These are phyloP conservation scores for Engraulis encrasicolus DNA, from an alignment of 2,113 vertebrate genomes.

Conservation along the genomic window DNA sequence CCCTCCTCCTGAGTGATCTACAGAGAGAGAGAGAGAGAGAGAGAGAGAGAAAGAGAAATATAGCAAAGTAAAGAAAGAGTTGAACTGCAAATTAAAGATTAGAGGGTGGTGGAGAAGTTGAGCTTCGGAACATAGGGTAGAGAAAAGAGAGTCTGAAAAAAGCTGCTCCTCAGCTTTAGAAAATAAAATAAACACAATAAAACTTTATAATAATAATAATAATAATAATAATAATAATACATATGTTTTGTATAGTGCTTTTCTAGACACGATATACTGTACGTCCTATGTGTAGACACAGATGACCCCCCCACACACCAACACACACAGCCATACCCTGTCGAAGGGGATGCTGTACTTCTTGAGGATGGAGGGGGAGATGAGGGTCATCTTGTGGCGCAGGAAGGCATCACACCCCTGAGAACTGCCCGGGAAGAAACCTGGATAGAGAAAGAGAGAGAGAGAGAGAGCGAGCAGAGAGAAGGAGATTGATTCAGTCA, in stretches of 20 bases:
- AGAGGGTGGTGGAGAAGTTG: too few relatives aligned
- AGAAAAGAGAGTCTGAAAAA: not conserved
- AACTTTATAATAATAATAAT: too few relatives aligned
- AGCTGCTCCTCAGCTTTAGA: too few relatives aligned
- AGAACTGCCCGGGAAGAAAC: constrained; percentile 96
- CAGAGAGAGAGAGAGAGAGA: not conserved
- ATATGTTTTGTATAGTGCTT: too few relatives aligned
- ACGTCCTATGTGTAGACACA: too few relatives aligned
- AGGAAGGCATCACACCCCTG: constrained; percentile 98
- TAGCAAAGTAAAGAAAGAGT: too few relatives aligned
- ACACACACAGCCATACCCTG: constrained; percentile 73
- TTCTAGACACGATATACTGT: too few relatives aligned
- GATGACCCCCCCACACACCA: not conserved
- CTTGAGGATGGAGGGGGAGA: constrained; percentile 96
- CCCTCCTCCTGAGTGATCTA: constrained; percentile 97
- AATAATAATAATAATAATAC: too few relatives aligned
- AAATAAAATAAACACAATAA: too few relatives aligned
- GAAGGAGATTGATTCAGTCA: too few relatives aligned
- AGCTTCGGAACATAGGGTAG: not conserved
- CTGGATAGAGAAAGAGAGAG: constrained; percentile 62
- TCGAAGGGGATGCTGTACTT: constrained; percentile 96
- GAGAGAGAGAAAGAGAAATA: not conserved
- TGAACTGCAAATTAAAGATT: too few relatives aligned
- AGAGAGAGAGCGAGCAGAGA: too few relatives aligned
- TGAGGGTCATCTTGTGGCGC: constrained; percentile 98